Conservation (phyloP, 37 sponge, comb jelly and placozoan species). For the Aplysina aerophoba region DNA sequence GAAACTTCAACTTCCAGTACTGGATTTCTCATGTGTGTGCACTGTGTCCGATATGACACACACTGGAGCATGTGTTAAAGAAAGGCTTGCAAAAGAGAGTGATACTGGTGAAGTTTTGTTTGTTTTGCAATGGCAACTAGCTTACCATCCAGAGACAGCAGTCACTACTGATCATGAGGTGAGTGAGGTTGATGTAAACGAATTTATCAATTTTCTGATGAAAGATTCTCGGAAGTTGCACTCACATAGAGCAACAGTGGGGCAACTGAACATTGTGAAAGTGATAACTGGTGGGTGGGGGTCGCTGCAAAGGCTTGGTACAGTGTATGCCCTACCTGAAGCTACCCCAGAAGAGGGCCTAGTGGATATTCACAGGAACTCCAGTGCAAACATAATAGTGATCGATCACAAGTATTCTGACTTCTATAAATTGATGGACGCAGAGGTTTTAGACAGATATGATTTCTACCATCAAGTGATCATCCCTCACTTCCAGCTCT, state of each 20-base stretch:
- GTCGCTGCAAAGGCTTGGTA: background rate
- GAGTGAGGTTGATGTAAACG: background rate
- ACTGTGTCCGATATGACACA: background rate
- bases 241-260: background rate
- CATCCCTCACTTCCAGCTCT: background rate
- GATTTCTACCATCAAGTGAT: conserved; percentile 18
- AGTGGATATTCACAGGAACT: background rate
- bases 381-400: background rate
- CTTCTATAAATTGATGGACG: conserved; percentile 8
- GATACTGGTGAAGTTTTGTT: background rate
- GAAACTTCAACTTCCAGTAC: conserved; percentile 7
- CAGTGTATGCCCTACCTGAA: background rate
- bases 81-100: conserved; percentile 5
- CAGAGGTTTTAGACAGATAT: background rate
- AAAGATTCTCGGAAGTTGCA: background rate
- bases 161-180: background rate
- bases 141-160: no score
- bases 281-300: background rate
- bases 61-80: no score
- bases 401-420: background rate
- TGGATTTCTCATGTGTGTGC: background rate
- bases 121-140: background rate
- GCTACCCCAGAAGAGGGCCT: background rate
- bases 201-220: background rate
- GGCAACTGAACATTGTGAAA: background rate